Evolutionary conservation across 1,140 invertebrate species (phyloP).

Genomic region (Brachionus asplanchnoidis): DNA sequence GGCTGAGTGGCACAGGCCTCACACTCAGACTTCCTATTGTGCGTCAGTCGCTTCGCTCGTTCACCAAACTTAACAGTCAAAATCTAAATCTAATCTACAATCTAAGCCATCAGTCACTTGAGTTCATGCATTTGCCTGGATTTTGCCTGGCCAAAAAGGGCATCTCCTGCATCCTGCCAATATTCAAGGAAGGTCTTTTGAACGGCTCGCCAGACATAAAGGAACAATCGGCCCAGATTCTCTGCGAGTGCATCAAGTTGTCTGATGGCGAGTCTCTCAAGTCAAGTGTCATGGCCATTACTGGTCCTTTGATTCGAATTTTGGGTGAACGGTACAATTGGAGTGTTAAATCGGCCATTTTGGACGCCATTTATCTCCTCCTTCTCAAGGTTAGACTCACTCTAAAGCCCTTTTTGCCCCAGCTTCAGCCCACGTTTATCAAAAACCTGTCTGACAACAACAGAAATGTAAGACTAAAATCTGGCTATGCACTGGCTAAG

Average conservation of each 20-base stretch:
- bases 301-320: conserved; percentile 92
- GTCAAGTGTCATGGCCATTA: conserved; percentile 90
- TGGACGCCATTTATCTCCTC: conserved; percentile 84
- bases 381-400: conserved; percentile 75
- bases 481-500: conserved; percentile 77
- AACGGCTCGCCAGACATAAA: conserved; percentile 89
- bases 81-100: conserved; percentile 1
- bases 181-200: conserved; percentile 90
- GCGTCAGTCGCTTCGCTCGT: conserved; percentile 77
- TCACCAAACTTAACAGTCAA: conserved; percentile 3
- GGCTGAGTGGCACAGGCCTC: conserved; percentile 45
- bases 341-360: conserved; percentile 87
- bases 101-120: background rate
- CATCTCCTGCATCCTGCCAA: conserved; percentile 82
- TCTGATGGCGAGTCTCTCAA: conserved; percentile 71
- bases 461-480: conserved; percentile 77
- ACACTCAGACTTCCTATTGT: conserved; percentile 74
- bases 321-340: conserved; percentile 88
- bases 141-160: conserved; percentile 87
- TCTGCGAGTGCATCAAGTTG: conserved; percentile 83
- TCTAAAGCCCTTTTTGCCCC: conserved; percentile 93
- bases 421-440: conserved; percentile 93
- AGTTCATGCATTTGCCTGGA: conserved; percentile 67
- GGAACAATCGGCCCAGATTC: conserved; percentile 84
- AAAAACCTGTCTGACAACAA: conserved; percentile 84